Evolutionary conservation across 2,797 vertebrate species (phyloP).

Genomic region (Cynopterus sphinx): DNA sequence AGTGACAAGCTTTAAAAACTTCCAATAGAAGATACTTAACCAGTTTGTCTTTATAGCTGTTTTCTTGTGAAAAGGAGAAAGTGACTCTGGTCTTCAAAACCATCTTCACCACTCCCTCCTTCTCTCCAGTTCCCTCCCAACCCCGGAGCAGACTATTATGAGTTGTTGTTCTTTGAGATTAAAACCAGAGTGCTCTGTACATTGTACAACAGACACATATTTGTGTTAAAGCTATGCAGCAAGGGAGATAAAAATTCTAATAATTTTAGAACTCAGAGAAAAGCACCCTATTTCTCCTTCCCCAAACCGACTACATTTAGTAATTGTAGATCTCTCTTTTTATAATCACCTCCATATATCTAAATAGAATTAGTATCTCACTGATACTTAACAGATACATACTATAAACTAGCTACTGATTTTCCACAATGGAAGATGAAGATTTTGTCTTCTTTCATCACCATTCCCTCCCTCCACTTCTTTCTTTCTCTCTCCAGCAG

Average conservation of each 20-base stretch:
- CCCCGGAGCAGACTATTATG: not conserved
- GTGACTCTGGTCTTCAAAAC: not conserved
- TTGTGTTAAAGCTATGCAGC: not conserved
- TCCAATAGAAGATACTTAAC: not conserved
- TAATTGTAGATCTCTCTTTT: not conserved
- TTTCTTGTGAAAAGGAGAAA: not conserved
- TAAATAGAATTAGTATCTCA: not conserved
- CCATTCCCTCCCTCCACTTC: not conserved
- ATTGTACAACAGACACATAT: not conserved
- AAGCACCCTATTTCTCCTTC: not conserved
- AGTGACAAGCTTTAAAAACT: slow-evolving; percentile 3
- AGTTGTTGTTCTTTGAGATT: not conserved
- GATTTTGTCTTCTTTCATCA: not conserved
- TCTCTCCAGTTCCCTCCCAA: not conserved
- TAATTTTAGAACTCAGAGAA: not conserved
- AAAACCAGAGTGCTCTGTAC: not conserved
- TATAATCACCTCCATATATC: not conserved
- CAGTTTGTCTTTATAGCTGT: not conserved
- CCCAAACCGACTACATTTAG: not conserved
- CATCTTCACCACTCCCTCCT: not conserved
- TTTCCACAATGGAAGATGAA: not conserved
- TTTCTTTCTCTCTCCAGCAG: not conserved
- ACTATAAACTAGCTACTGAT: not conserved
- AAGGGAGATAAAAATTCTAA: not conserved
- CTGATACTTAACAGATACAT: not conserved